Evolutionary conservation across 2,888 invertebrate species (phyloP), one percentile per base, ranked within the genome.

Genomic region (Aphrophora alni): DNA sequence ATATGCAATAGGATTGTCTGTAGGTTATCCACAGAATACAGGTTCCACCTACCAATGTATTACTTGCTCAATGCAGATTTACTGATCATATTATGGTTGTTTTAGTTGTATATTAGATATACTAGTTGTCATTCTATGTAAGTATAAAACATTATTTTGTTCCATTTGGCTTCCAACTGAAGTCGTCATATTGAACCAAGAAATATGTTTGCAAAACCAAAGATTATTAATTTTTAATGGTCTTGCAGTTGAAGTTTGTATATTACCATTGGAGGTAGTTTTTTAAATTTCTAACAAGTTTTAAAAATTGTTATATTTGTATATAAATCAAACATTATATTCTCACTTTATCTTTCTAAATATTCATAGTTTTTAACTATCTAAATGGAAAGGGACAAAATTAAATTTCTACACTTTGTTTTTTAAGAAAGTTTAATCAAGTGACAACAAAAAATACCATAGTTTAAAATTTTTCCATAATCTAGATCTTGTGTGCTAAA

Each of bases 61-160:
- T 44, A 44, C n/a, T 59, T 59, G 59, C 59, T 59, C 59, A 59
- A 59, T 59, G 59, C 59, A 59, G 59, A 59, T 59, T 59, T 21
- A 59, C n/a, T 59, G 59, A 21, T 59, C n/a, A 59, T 44, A 12
- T 5, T 59, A 59, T 21, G 59, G 59, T 59, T 59, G 59, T 59
- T 59, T 59, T 59, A 59, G 59, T 59, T 59, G n/a, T 59, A 59
- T 59, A 33, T n/a, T 59, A 44, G 44, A 44, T 44, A 14, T 44
- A 14, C 44, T 44, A 44, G 44, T 44, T 44, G 17, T 44, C 44
- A 44, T 14, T 17, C 14, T 44, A 44, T 44, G 12, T 44, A 44
- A 14, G 17, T 44, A 44, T 59, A n/a, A 59, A 21, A 5, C 10
- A 21, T 44, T 59, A 59, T 21, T 59, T 59, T 59, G n/a, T n/a